Conservation (phyloP, 2,113 vertebrate genomes). For the Fukomys damarensis region DNA sequence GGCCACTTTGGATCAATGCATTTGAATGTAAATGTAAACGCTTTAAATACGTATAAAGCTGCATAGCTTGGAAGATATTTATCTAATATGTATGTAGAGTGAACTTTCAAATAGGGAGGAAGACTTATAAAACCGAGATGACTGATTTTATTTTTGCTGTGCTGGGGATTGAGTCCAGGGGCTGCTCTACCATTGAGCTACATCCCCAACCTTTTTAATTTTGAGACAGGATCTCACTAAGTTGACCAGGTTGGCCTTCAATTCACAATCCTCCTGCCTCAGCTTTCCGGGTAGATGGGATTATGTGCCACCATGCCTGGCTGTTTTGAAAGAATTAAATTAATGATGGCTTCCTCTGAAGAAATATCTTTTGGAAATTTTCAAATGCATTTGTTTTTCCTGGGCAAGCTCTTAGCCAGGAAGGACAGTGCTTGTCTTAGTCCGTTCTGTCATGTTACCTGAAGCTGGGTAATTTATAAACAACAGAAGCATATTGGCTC, state of each 20-base stretch:
- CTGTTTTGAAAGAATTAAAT: constrained; percentile 34
- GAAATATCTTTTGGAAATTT: constrained; percentile 42
- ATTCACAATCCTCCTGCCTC: background rate
- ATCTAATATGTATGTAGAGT: background rate
- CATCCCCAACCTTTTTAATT: background rate
- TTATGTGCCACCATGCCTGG: background rate
- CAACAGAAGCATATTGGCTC: background rate
- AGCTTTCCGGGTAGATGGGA: background rate
- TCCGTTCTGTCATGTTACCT: background rate
- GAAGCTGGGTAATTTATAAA: background rate
- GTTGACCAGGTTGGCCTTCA: background rate
- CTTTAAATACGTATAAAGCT: constrained; percentile 20
- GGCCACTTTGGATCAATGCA: background rate
- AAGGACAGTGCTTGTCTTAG: background rate
- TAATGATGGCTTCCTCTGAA: constrained; percentile 26
- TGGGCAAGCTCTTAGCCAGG: background rate
- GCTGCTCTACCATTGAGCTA: background rate
- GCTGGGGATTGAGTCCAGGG: background rate
- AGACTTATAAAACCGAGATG: constrained; percentile 24
- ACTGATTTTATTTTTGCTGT: background rate
- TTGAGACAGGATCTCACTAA: background rate
- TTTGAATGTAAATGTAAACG: constrained; percentile 34
- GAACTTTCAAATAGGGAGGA: constrained; percentile 34
- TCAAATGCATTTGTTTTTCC: background rate
- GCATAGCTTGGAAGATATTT: constrained; percentile 11